phyloP scores from a whole-genome alignment of 2,888 invertebrate genomes.

The Volucella inanis region DNA sequence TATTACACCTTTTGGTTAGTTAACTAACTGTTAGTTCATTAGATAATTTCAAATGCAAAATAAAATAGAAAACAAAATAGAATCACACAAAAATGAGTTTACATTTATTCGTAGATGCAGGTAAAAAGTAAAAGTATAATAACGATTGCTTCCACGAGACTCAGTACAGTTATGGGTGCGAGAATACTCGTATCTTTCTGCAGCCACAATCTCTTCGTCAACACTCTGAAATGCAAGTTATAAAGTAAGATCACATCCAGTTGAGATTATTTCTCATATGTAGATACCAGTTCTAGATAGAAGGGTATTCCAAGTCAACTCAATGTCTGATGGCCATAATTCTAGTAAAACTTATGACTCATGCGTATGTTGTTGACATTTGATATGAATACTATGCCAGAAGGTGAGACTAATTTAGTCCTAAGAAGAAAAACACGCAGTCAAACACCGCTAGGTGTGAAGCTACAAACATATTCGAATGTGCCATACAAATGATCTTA shows the following conservation, averaged over 20 bases:
- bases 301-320: not conserved
- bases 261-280: conserved; percentile 2
- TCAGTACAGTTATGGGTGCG: no score
- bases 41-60: conserved; percentile 67
- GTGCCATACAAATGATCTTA: not conserved
- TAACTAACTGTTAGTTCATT: conserved; percentile 66
- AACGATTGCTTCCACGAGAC: no score
- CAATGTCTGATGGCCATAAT: conserved; percentile 3
- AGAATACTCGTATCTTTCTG: not conserved
- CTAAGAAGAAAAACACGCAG: not conserved
- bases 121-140: conserved; percentile 64
- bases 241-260: conserved; percentile 58
- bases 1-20: conserved; percentile 63
- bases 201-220: conserved; percentile 53
- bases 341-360: not conserved
- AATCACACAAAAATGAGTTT: conserved; percentile 31
- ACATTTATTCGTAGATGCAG: not conserved
- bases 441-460: conserved; percentile 45
- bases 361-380: conserved; percentile 34
- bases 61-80: conserved; percentile 44
- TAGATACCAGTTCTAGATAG: not conserved
- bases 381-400: not conserved
- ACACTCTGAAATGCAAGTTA: conserved; percentile 18
- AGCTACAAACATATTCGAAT: not conserved
- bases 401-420: conserved; percentile 27